Evolutionary conservation across 2,888 invertebrate species (phyloP).

Genomic region (Hecatera dysodea): DNA sequence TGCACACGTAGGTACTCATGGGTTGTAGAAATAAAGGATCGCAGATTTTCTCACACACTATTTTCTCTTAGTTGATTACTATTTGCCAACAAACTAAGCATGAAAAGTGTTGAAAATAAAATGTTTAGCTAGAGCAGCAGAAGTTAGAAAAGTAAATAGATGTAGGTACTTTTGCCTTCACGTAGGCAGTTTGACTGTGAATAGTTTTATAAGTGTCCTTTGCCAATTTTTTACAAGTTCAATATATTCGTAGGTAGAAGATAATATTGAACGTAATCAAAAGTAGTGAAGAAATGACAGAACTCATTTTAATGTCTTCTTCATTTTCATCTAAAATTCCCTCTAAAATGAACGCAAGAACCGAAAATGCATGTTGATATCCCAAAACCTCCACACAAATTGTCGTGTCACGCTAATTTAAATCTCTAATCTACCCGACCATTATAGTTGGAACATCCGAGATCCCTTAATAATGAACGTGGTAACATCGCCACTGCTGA

Average conservation of each 20-base stretch:
- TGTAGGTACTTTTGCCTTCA: not conserved
- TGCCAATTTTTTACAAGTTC: not conserved
- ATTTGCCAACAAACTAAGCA: not conserved
- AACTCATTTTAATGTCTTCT: not conserved
- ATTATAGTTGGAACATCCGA: conserved; percentile 31
- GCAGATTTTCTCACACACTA: not conserved
- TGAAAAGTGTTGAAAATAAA: not conserved
- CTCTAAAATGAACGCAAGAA: not conserved
- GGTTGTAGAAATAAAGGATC: not conserved
- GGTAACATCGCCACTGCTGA: conserved; percentile 32
- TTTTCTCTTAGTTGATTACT: not conserved
- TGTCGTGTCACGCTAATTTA: conserved; percentile 10
- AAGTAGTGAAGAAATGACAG: not conserved
- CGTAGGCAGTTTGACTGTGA: not conserved
- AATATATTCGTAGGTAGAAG: too few relatives aligned
- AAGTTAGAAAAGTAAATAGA: too few relatives aligned
- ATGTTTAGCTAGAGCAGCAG: too few relatives aligned
- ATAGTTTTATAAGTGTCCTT: not conserved
- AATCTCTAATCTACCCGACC: conserved; percentile 23
- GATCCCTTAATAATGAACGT: conserved; percentile 49
- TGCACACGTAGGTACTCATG: conserved; percentile 8
- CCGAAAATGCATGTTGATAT: too few relatives aligned
- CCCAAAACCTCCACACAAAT: not conserved
- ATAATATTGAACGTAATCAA: not conserved
- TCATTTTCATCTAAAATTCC: not conserved